These are phyloP conservation scores for Centropyge bicolor DNA, from an alignment of 2,797 vertebrate species.

Conservation along the genomic window DNA sequence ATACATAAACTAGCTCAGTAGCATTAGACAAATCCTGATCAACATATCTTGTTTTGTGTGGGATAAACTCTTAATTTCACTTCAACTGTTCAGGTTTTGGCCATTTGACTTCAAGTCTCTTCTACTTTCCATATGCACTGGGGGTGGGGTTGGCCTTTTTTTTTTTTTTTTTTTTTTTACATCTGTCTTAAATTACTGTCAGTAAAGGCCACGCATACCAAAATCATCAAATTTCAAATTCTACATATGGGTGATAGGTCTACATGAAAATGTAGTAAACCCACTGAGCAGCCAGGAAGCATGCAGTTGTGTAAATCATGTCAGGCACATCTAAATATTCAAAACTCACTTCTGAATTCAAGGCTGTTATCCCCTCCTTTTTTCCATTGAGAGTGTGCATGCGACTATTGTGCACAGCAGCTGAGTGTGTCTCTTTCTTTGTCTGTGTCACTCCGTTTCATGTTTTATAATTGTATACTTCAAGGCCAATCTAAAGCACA, in stretches of 20 bases:
- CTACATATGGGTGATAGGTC: constrained; percentile 16
- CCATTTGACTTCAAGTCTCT: constrained; percentile 29
- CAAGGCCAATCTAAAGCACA: constrained; percentile 82
- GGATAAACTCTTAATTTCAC: background rate
- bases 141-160: background rate
- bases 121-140: constrained; percentile 16
- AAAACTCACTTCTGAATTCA: constrained; percentile 32
- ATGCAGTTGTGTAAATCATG: constrained; percentile 34
- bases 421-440: constrained; percentile 52
- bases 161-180: too few species aligned
- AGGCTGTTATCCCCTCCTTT: constrained; percentile 27
- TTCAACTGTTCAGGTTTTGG: constrained; percentile 22
- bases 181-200: constrained; percentile 54
- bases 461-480: constrained; percentile 80
- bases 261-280: constrained; percentile 26
- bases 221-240: constrained; percentile 36
- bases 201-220: constrained; percentile 21
- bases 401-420: constrained; percentile 32
- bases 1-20: background rate
- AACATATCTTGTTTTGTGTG: background rate
- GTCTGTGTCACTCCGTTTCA: constrained; percentile 74
- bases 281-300: constrained; percentile 12
- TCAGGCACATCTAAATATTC: constrained; percentile 51
- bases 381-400: constrained; percentile 42
- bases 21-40: background rate